Base-by-base conservation (phyloP, 2,113 vertebrate genomes). In the Xiphophorus hellerii region DNA sequence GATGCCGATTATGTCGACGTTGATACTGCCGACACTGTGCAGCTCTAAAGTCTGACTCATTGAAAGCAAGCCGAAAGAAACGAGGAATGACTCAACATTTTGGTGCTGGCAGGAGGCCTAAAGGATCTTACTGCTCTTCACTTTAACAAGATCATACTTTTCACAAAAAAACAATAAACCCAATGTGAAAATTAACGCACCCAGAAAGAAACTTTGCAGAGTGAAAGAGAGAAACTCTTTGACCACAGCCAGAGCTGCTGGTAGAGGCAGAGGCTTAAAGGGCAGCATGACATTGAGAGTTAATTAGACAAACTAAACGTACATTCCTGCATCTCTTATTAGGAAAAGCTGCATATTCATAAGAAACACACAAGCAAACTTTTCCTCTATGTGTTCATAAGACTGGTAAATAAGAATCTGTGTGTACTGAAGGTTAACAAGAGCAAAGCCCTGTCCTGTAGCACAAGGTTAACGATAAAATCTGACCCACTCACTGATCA, bases 251-350 rank as follows among this genome's bases (percentile, higher is more conserved):
- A 84, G 84, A 81, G 76, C 86, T 83, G 84, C 85, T 84, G 87
- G 86, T 84, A 85, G 84, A 91, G 81, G 84, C 74, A 86, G 77
- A 87, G 83, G 87, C 80, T 92, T 92, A 94, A 58, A 95, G 94
- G 94, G 64, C 93, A 90, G 69, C 35, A 78, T 92, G 94, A 93
- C 94, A 85, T 94, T 94, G 92, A 92, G 87, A 94, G 87, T 94
- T 95, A 94, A 95, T 95, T 93, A 94, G 94, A 94, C 88, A 90
- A 80, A 91, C 88, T 77, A 92, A 90, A 58, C 66, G 78, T 76
- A 87, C 85, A 94, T 93, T 94, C 90, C 91, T 88, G 78, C 12
- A 54, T 87, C 66, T 77, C 81, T 75, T 68, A 42, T 65, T 69
- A 86, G 76, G 78, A 69, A 72, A 67, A 75, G 4, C 72, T 86